Base-by-base conservation (phyloP, 2,888 invertebrate species). In the Graphium colonna region DNA sequence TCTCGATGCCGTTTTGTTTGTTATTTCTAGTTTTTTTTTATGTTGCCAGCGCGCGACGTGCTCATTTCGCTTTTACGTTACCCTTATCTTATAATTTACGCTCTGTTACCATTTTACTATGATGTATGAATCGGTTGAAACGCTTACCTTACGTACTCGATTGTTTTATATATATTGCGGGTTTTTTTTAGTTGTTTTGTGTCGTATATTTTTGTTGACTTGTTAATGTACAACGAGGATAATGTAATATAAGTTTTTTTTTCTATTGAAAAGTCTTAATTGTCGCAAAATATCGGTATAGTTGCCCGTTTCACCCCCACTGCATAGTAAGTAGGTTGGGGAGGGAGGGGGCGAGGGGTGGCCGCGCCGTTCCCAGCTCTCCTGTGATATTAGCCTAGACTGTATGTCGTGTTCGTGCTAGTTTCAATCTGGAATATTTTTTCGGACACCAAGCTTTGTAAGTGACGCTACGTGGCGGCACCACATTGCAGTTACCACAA, bases 381-480 rank as follows among this genome's bases (percentile, higher is more conserved):
- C 81, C 88, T 89, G 88, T 89, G 88, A 89, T 89, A 89, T 89
- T 89, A 89, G 88, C 83, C 85, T 89, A 89, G 86, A 84, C 82
- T 86, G 81, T 84, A 82, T 86, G 83, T 87, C 79, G 88, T 87
- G 82, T 87, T 84, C 83, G 86, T 87, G 86, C 88, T 87, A 87
- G 85, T 82, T 85, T 80, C 79, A 77, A 78, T 77, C 76, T 75
- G 68, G 21, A 73, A 65, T 42, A 46, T 66, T 77, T 79, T 78
- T 85, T 82, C 79, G 75, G 74, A 81, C 72, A 77, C 77, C 74
- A 77, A 75, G 82, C 85, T 82, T 62, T 82, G 77, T 82, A 82
- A 77, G 53, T 62, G 60, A 61, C 60, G 57, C 68, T 69, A 85
- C 31, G 31, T 31, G 31, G 31, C 8, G 8, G 5, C 21, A 21